Base-by-base conservation (phyloP, 1,140 invertebrate species). In the Apis laboriosa region DNA sequence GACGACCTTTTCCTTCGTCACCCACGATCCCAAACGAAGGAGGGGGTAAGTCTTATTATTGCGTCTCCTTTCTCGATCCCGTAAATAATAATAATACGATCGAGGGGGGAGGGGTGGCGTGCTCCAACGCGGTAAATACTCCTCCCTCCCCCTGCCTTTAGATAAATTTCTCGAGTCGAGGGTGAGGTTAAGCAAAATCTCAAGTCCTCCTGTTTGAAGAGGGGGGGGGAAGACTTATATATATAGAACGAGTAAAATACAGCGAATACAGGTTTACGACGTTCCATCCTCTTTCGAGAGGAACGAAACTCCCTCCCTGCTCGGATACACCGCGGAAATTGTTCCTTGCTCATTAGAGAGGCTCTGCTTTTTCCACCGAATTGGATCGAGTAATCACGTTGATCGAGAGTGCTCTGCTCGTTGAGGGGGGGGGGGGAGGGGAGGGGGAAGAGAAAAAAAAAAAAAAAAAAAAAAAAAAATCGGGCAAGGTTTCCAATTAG, bases 171-270 rank as follows among this genome's bases (percentile, higher is more conserved):
- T 63, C 34, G 34, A 24, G 24, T 67, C 51, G 19, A 64, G n/a
- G 43, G 43, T 60, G 53, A 61, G 51, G 77, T 84, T 71, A 83
- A 81, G 80, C 84, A 89, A 88, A 89, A 89, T 88, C 86, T 86
- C 71, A 80, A 24, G 24, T 24, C 24, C 24, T 24, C 24, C 24
- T 24, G 81, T 85, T 77, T 28, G 77, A 81, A 84, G 76, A 81
- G 66, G 71, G 75, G 66, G 71, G 75, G 68, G 19, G 58, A 67
- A 86, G 80, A 88, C 86, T 89, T 88, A 0, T 24, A 24, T 24
- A 24, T 24, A 88, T 88, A 72, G 73, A 67, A 75, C 66, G 86
- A 80, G 86, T 84, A 88, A 88, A 88, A 88, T 88, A 85, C 53
- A 58, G 70, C 75, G 60, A 80, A 70, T 82, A 85, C 85, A 87